A percentile compares a stretch with the other conserved stretches of the same genome.
These are phyloP conservation scores for Cyphomyrus discorhynchus DNA, from an alignment of 2,113 vertebrate species.

Conservation along the genomic window DNA sequence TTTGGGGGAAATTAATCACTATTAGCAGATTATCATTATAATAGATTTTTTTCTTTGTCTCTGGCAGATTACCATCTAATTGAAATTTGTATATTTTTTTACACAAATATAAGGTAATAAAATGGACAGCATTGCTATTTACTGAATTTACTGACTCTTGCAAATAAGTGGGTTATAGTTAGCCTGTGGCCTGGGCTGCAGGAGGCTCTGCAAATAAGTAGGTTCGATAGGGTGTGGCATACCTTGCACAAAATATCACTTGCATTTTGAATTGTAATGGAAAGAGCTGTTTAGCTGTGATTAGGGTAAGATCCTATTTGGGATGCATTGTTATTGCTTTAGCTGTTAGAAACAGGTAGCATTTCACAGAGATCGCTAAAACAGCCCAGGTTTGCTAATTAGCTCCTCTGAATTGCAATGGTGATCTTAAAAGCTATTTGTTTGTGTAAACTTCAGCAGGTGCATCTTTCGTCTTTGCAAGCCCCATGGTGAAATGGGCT, in stretches of 20 bases:
- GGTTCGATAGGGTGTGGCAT: not conserved
- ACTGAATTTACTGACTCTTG: no score
- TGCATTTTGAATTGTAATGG: not conserved
- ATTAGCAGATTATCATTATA: no score
- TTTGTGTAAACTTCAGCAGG: slow-evolving; percentile 53
- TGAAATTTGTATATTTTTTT: no score
- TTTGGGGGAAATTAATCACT: no score
- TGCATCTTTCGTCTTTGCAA: slow-evolving; percentile 49
- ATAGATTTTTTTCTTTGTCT: no score
- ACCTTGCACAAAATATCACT: not conserved
- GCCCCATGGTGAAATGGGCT: slow-evolving; percentile 55
- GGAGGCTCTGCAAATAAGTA: not conserved
- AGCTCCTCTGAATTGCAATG: slow-evolving; percentile 39
- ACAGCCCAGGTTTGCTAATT: slow-evolving; percentile 42
- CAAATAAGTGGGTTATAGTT: slow-evolving; percentile 25
- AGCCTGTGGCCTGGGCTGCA: not conserved
- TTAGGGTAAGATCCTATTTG: not conserved
- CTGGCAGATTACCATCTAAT: no score
- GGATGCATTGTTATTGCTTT: not conserved
- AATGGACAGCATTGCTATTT: no score
- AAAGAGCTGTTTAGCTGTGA: not conserved
- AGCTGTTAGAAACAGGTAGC: not conserved
- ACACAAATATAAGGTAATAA: no score
- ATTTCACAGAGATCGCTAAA: slow-evolving; percentile 2
- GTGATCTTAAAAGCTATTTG: slow-evolving; percentile 46